Conservation (phyloP, 1,140 invertebrate genomes). For the Aleiodes sp. region DNA sequence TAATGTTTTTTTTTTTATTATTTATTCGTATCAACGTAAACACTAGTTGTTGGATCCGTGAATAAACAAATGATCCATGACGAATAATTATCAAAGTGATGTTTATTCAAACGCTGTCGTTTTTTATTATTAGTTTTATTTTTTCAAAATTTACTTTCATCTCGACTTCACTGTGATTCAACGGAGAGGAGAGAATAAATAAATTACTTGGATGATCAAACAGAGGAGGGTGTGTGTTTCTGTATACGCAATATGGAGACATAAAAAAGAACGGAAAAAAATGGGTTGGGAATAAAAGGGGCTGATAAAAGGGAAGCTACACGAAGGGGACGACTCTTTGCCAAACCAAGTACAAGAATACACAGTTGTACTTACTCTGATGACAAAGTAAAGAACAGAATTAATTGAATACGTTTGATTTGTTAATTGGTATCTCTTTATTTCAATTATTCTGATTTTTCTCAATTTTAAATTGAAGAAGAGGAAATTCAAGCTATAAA, state of each 20-base stretch:
- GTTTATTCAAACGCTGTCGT: neutral
- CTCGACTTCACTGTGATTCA: constrained; percentile 12
- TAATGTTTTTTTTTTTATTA: neutral
- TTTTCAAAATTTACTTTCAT: constrained; percentile 21
- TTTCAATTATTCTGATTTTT: neutral
- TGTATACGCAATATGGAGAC: neutral
- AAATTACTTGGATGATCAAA: constrained; percentile 30
- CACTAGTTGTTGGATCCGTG: neutral
- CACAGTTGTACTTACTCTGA: neutral
- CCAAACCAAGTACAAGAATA: neutral
- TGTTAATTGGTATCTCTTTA: neutral
- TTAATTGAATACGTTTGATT: too few species aligned
- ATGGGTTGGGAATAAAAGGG: too few species aligned
- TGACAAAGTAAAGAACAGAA: too few species aligned
- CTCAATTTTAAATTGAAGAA: neutral
- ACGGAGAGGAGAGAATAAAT: constrained; percentile 21
- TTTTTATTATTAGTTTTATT: constrained; percentile 4
- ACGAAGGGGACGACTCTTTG: neutral
- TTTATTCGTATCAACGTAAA: too few species aligned
- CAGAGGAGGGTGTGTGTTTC: neutral
- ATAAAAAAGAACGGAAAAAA: neutral
- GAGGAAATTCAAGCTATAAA: neutral
- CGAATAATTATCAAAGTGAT: constrained; percentile 9
- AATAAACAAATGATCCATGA: neutral
- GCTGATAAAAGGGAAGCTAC: neutral